Percentiles rank a stretch among this genome's conserved stretches.
These are phyloP conservation scores for Ferrisia virgata DNA, from an alignment of 2,888 invertebrate species.

Conservation along the genomic window DNA sequence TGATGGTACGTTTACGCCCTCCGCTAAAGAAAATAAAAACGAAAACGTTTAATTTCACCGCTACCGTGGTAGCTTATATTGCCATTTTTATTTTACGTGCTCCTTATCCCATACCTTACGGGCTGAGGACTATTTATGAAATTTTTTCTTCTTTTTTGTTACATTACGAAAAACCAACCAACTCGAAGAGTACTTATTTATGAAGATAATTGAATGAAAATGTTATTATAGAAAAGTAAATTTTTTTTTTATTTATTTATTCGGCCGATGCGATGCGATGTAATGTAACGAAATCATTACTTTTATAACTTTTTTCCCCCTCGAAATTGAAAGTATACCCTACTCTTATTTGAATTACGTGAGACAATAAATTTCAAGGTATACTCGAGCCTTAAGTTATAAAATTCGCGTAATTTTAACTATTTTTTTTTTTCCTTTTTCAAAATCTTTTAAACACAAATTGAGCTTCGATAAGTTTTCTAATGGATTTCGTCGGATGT, in stretches of 20 bases:
- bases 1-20: neutral
- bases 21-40: constrained; percentile 1
- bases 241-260: neutral
- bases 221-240: neutral
- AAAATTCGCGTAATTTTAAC: neutral
- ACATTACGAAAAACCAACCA: neutral
- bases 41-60: neutral
- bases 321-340: neutral
- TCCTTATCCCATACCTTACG: neutral
- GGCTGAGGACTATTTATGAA: neutral
- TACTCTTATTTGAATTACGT: neutral
- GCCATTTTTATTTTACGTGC: neutral
- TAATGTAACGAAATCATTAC: neutral
- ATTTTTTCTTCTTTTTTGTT: neutral
- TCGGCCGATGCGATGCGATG: neutral
- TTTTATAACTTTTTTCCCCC: neutral
- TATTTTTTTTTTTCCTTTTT: neutral
- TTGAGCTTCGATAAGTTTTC: neutral
- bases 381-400: neutral
- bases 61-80: neutral
- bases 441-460: neutral
- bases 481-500: neutral
- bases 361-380: neutral
- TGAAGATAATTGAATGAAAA: neutral
- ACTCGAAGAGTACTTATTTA: neutral